Base-by-base conservation (phyloP, 1,140 invertebrate species). In the Cecropterus lyciades region DNA sequence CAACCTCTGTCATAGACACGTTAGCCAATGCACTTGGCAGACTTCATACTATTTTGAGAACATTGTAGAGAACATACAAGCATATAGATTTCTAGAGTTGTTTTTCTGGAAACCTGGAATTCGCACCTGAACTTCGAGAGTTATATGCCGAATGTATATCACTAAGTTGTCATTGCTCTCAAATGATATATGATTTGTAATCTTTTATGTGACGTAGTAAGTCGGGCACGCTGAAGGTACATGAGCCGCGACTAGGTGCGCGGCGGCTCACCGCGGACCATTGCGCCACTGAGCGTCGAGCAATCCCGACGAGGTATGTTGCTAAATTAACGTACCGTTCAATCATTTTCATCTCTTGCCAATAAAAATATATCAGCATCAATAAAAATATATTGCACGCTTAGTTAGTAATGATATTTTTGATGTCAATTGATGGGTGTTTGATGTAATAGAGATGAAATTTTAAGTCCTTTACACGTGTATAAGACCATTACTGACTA, bases 191-290 rank as follows among this genome's bases (percentile, higher is more conserved):
- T 30, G 27, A 30, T 3, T 30, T 5, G 27, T 0, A 30, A 30
- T 30, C 0, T 30, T 37, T 37, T 37, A 37, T 37, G 4, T 37
- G 11, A 37, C 10, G 33, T n/a, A 37, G n/a, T 37, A 7, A 37
- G 11, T 10, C 10, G 7, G 33, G 33, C 33, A 37, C 33, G 33
- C 11, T 1, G 10, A 7, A 1, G 51, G 51, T 16, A 53, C 14
- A 53, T 53, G 51, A 53, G 30, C 27, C 51, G 51, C 30, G 5
- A n/a, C 51, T 15, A 14, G 49, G 49, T 51, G 49, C n/a, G 49
- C 27, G 49, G 51, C 51, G 15, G 20, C 55, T 57, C 55, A 57
- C 55, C 40, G 55, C 55, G 55, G 55, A 10, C 17, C 55, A 57
- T 57, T 57, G 55, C 55, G 20, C 40, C 40, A 27, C 55, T 45